Evolutionary conservation across 2,797 vertebrate genomes (phyloP).

Genomic region (Coluber constrictor): DNA sequence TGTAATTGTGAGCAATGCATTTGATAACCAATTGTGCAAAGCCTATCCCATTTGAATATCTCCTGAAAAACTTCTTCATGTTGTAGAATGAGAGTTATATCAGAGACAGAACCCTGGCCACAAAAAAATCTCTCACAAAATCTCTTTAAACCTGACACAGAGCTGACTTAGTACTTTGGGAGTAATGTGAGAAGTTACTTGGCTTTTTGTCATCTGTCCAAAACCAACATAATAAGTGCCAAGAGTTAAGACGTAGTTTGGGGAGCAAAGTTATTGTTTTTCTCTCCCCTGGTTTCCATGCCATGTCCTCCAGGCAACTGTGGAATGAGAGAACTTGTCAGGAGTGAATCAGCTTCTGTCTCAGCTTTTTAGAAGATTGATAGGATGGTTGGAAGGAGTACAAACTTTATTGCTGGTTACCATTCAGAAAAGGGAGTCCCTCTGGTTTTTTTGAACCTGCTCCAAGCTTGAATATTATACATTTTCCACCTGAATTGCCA

Average conservation of each 20-base stretch:
- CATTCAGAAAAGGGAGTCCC: background rate
- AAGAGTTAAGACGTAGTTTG: background rate
- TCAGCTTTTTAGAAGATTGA: background rate
- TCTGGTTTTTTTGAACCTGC: background rate
- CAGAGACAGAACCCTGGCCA: background rate
- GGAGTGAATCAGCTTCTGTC: background rate
- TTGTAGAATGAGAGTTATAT: background rate
- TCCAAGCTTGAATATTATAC: background rate
- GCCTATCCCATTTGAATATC: background rate
- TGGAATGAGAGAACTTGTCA: background rate
- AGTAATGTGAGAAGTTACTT: background rate
- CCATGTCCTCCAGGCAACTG: background rate
- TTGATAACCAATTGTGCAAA: background rate
- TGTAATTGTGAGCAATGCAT: background rate
- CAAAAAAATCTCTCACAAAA: background rate
- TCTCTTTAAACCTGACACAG: background rate
- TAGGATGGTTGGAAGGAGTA: background rate
- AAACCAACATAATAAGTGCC: background rate
- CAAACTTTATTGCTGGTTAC: background rate
- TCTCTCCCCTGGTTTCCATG: background rate
- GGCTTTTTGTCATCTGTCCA: background rate
- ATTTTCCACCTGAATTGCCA: background rate
- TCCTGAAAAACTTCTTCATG: background rate
- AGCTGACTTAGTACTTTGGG: background rate
- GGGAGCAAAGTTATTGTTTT: background rate